phyloP scores from a whole-genome alignment of 2,888 invertebrate genomes.

The Epinotia nisella region DNA sequence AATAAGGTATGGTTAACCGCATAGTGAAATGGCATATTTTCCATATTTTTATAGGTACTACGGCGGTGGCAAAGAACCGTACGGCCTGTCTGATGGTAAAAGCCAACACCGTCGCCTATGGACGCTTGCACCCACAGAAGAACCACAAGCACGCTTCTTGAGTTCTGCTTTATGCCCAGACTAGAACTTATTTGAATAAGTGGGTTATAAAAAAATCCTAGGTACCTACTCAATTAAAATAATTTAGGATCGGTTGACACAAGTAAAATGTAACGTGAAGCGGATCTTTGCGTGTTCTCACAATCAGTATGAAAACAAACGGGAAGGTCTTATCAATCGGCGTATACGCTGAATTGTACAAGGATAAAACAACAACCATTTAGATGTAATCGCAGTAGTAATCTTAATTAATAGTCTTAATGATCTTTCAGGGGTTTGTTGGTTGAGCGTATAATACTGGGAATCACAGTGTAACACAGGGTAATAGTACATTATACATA shows the following conservation, averaged over 20 bases:
- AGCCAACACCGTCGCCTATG: too few relatives aligned
- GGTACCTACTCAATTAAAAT: not conserved
- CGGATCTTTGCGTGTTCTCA: constrained; percentile 22
- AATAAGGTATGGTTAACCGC: too few relatives aligned
- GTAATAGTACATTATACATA: too few relatives aligned
- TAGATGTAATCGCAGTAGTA: constrained; percentile 27
- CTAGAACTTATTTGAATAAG: not conserved
- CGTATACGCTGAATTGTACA: constrained; percentile 30
- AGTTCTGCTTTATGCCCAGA: not conserved
- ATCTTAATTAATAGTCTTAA: constrained; percentile 36
- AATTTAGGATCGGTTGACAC: not conserved
- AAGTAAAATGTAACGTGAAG: not conserved
- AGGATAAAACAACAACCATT: constrained; percentile 41
- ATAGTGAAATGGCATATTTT: too few relatives aligned
- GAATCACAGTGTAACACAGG: too few relatives aligned
- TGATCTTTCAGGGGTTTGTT: constrained; percentile 28
- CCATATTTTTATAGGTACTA: too few relatives aligned
- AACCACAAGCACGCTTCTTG: too few relatives aligned
- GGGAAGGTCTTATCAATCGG: constrained; percentile 33
- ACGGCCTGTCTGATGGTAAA: too few relatives aligned
- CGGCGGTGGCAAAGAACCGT: too few relatives aligned
- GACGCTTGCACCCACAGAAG: too few relatives aligned
- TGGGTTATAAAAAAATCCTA: not conserved
- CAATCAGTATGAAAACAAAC: constrained; percentile 24
- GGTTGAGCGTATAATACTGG: not conserved